Percentiles rank a stretch among this genome's conserved stretches.
Evolutionary conservation across 2,113 vertebrate genomes (phyloP).

Genomic region (Neomonachus schauinslandi): DNA sequence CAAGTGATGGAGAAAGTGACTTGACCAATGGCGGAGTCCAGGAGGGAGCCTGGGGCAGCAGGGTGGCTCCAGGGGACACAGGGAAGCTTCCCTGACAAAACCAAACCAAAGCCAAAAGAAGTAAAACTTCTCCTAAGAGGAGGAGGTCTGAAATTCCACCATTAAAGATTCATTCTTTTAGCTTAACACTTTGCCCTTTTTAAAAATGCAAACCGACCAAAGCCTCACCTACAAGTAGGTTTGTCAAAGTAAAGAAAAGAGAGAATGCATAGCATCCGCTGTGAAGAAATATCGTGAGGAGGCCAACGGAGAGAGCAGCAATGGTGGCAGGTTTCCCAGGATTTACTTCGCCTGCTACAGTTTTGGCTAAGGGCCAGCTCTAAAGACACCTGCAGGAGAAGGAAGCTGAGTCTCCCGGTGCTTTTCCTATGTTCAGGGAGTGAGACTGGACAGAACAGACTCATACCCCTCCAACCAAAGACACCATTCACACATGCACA

Average conservation of each 20-base stretch:
- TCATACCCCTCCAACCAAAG: background rate
- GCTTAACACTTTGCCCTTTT: background rate
- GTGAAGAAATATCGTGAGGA: background rate
- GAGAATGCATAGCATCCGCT: background rate
- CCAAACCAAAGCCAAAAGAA: background rate
- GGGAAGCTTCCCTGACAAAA: background rate
- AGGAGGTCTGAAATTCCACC: background rate
- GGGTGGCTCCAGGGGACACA: background rate
- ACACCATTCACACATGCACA: background rate
- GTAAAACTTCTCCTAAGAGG: background rate
- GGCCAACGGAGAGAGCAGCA: accelerated
- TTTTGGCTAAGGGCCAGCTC: background rate
- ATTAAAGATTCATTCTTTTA: slow-evolving; percentile 33
- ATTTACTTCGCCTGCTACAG: background rate
- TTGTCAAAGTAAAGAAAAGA: background rate
- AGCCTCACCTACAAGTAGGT: background rate
- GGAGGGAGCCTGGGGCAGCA: background rate
- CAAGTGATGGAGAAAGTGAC: background rate
- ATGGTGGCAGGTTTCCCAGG: background rate
- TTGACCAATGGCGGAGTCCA: background rate
- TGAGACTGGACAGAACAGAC: background rate
- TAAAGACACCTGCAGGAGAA: no score
- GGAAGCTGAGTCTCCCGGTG: background rate
- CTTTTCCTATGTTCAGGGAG: background rate
- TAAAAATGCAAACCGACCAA: background rate